Evolutionary conservation across 2,113 vertebrate genomes (phyloP).

Genomic region (Gymnorhina tibicen): DNA sequence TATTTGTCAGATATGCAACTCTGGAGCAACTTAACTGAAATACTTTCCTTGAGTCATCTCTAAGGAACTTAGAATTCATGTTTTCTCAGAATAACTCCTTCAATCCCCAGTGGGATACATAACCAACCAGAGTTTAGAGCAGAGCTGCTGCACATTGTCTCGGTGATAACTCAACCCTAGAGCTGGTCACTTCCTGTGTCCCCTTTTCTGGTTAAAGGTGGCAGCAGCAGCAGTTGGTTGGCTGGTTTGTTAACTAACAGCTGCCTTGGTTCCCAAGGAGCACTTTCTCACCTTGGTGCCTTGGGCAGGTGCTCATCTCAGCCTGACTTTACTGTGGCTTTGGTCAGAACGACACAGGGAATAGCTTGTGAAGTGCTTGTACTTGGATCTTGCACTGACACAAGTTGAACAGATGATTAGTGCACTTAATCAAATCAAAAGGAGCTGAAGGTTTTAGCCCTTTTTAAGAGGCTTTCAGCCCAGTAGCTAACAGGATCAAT

Average conservation of each 20-base stretch:
- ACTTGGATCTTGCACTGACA: background rate
- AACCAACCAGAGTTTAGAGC: background rate
- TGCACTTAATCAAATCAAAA: slow-evolving; percentile 29
- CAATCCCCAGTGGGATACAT: background rate
- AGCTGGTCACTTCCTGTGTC: background rate
- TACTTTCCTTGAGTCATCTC: background rate
- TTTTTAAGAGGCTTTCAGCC: slow-evolving; percentile 30
- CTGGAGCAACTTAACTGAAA: background rate
- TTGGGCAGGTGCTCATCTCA: background rate
- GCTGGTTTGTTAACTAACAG: background rate
- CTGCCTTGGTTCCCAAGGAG: background rate
- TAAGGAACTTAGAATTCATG: background rate
- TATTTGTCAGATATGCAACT: background rate
- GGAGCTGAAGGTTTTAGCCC: slow-evolving; percentile 2
- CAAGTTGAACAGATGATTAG: background rate
- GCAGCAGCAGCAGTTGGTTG: background rate
- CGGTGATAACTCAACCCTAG: background rate
- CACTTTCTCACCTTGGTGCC: background rate
- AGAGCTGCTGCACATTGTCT: background rate
- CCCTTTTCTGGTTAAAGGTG: background rate
- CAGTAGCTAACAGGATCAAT: background rate
- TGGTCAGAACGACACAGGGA: background rate
- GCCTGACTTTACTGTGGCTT: background rate
- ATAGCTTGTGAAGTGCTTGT: background rate
- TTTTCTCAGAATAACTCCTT: background rate